A percentile compares a stretch with the other conserved stretches of the same genome.
phyloP scores from a whole-genome alignment of 2,113 vertebrate species.

The Calonectris borealis region DNA sequence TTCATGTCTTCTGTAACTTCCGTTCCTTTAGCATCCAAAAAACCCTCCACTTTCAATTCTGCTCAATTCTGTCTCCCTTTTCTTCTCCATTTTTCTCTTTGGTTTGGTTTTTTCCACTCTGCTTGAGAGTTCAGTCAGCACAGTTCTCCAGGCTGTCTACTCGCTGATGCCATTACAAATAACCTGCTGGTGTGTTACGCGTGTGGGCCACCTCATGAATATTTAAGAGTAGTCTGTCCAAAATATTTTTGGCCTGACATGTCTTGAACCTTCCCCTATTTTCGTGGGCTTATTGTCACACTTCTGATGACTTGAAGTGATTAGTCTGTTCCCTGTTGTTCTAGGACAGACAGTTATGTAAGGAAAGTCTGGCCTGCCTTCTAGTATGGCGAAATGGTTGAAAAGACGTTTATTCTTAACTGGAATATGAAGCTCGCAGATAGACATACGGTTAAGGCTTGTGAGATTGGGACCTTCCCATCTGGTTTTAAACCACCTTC shows the following conservation, averaged over 20 bases:
- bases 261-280: background rate
- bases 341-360: background rate
- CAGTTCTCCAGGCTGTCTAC: background rate
- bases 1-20: background rate
- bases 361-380: background rate
- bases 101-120: background rate
- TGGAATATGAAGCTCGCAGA: background rate
- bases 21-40: background rate
- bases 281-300: background rate
- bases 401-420: background rate
- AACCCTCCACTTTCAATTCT: background rate
- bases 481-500: background rate
- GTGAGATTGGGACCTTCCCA: background rate
- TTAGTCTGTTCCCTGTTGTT: background rate
- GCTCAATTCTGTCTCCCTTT: background rate
- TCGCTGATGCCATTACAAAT: background rate
- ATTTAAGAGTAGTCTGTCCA: background rate
- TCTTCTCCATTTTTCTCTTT: background rate
- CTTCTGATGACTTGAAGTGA: background rate
- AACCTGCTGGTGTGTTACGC: background rate
- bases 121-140: background rate
- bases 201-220: background rate
- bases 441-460: background rate
- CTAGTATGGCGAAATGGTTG: background rate
- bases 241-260: background rate